Evolutionary conservation across 2,113 vertebrate species (phyloP).

Genomic region (Mastomys coucha): DNA sequence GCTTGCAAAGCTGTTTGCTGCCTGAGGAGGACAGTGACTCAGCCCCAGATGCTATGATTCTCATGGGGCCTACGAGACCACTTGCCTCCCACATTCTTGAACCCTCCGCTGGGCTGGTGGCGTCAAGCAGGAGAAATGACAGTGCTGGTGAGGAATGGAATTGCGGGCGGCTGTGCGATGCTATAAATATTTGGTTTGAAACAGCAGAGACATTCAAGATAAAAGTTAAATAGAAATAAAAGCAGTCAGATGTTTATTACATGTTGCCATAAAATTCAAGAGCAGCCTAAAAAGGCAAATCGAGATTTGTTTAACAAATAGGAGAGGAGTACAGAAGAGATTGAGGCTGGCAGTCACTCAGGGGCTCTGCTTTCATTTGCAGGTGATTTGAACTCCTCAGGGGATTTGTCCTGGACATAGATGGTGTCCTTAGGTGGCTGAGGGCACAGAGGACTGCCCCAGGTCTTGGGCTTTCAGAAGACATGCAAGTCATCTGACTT

Average conservation of each 20-base stretch:
- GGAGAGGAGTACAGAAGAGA: slow-evolving; percentile 80
- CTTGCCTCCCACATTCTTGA: neutral
- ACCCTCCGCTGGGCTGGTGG: slow-evolving; percentile 42
- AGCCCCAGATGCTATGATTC: neutral
- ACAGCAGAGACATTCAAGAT: slow-evolving; percentile 87
- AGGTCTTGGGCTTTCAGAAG: neutral
- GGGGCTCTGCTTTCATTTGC: slow-evolving; percentile 79
- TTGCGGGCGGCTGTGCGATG: slow-evolving; percentile 73
- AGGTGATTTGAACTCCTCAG: slow-evolving; percentile 71
- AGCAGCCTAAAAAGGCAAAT: slow-evolving; percentile 88
- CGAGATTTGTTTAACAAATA: slow-evolving; percentile 88
- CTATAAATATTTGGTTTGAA: slow-evolving; percentile 89
- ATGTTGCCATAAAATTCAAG: slow-evolving; percentile 88
- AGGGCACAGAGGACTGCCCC: neutral
- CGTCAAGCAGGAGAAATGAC: slow-evolving; percentile 74
- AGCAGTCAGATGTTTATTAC: slow-evolving; percentile 89
- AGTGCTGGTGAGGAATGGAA: slow-evolving; percentile 72
- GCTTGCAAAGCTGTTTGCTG: neutral
- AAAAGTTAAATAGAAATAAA: slow-evolving; percentile 90
- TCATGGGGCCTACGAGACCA: neutral
- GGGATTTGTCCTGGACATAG: neutral
- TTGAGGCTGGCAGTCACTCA: slow-evolving; percentile 78
- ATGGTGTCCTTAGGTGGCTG: neutral
- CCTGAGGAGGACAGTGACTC: neutral
- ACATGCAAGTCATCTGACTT: neutral